Base-by-base conservation (phyloP, 2,888 invertebrate genomes). In the Vanessa cardui region DNA sequence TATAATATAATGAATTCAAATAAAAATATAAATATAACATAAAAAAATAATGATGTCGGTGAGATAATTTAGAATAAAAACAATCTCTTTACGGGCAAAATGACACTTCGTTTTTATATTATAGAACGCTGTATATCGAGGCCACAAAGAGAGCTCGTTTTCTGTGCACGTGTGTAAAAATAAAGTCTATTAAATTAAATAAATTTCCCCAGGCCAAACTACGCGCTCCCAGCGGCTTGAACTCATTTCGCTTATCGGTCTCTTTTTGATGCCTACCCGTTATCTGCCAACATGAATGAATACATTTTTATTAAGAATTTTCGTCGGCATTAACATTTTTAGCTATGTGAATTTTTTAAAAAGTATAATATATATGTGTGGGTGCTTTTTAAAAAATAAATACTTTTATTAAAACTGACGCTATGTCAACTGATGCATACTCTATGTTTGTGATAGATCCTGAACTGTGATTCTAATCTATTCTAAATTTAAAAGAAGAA, bases 241-340 rank as follows among this genome's bases (percentile, higher is more conserved):
- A 82, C 85, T 85, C 83, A 87, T 87, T 87, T 74, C 80, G 81
- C 82, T 86, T 87, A 88, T 87, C 83, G 78, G 79, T 72, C 72
- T 77, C 77, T 77, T 76, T 78, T 76, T 78, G 75, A 73, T 73
- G 72, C 74, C 74, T 69, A 67, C 69, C 68, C 65, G 74, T 75
- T 77, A 74, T 71, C 70, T 73, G 62, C 61, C 31, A 60, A 64
- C 66, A 60, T 70, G 63, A 66, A 66, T 63, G 58, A 66, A 56
- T 56, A 39, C 56, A 56, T 56, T 56, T 56, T 66, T 66, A 66
- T 64, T 66, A 62, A 69, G 58, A 58, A 67, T 62, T 58, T 70
- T 64, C 54, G 26, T 66, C 47, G 60, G 56, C 16, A 54, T 54
- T 60, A 60, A 66, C 66, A 66, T 60, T 65, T 62, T 44, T 63